phyloP scores from a whole-genome alignment of 2,797 vertebrate species.

The Dryobates pubescens region DNA sequence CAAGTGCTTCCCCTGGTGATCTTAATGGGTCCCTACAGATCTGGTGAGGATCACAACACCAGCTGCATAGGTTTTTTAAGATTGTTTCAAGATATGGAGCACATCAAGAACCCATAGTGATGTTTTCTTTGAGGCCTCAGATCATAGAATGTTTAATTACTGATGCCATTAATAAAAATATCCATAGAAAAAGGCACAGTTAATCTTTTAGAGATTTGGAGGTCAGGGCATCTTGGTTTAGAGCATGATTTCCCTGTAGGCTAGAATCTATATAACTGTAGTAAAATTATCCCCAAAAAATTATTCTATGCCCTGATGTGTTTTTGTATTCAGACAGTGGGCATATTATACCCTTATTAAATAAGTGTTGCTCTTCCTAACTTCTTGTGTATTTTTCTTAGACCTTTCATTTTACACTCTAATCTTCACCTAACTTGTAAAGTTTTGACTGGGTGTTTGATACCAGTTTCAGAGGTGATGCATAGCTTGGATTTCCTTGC shows the following conservation, averaged over 20 bases:
- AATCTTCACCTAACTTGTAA: conserved; percentile 59
- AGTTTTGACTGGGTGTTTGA: conserved; percentile 61
- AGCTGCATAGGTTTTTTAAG: conserved; percentile 27
- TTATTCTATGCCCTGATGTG: background rate
- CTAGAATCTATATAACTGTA: conserved; percentile 45
- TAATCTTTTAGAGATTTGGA: conserved; percentile 21
- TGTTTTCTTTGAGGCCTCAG: conserved; percentile 56
- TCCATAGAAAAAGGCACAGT: conserved; percentile 27
- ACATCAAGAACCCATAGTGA: conserved; percentile 19
- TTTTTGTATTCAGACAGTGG: conserved; percentile 56
- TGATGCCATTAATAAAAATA: conserved; percentile 62
- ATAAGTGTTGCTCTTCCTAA: background rate
- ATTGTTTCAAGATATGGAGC: conserved; percentile 30
- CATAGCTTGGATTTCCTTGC: conserved; percentile 62
- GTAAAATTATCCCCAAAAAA: conserved; percentile 52
- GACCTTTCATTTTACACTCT: background rate
- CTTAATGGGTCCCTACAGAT: conserved; percentile 50
- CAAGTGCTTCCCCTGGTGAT: conserved; percentile 7
- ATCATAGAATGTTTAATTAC: conserved; percentile 44
- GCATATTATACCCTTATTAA: conserved; percentile 36
- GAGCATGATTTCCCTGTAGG: conserved; percentile 53
- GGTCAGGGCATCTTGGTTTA: conserved; percentile 14
- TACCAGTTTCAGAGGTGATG: conserved; percentile 58
- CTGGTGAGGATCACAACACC: background rate
- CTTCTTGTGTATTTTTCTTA: conserved; percentile 55